Evolutionary conservation across 1,140 invertebrate genomes (phyloP).

Genomic region (Lerema accius): DNA sequence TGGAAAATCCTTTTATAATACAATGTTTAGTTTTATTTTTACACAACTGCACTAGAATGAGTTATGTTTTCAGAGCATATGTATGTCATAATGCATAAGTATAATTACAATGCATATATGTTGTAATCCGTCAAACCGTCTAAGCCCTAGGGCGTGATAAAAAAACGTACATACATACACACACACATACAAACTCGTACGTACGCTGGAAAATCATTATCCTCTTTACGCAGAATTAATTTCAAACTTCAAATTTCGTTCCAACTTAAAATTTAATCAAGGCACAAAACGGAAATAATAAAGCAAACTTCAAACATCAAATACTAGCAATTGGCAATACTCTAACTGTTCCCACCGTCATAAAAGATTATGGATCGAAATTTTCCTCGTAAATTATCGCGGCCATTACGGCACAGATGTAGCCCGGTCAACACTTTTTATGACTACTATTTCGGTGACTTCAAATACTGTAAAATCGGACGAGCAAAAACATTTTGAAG

Average conservation of each 20-base stretch:
- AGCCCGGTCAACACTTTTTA: conserved; percentile 27
- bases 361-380: conserved; percentile 25
- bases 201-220: too few relatives aligned
- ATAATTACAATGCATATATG: too few relatives aligned
- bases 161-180: too few relatives aligned
- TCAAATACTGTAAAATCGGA: background rate
- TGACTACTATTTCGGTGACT: conserved; percentile 6
- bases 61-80: too few relatives aligned
- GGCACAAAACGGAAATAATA: background rate
- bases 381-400: conserved; percentile 36
- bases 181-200: too few relatives aligned
- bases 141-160: too few relatives aligned
- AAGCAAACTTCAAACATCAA: conserved; percentile 5
- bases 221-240: too few relatives aligned
- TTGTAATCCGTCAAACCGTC: too few relatives aligned
- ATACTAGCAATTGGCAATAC: conserved; percentile 15
- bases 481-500: background rate
- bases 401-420: conserved; percentile 35
- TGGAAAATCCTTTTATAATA: background rate
- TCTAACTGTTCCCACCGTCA: conserved; percentile 9
- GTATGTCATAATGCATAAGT: too few relatives aligned
- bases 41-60: too few relatives aligned
- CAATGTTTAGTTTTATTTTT: background rate
- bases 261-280: background rate
- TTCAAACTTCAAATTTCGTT: too few relatives aligned